Evolutionary conservation across 2,888 invertebrate genomes (phyloP), one percentile per base, ranked within the genome.

Genomic region (Diaphora mendica): DNA sequence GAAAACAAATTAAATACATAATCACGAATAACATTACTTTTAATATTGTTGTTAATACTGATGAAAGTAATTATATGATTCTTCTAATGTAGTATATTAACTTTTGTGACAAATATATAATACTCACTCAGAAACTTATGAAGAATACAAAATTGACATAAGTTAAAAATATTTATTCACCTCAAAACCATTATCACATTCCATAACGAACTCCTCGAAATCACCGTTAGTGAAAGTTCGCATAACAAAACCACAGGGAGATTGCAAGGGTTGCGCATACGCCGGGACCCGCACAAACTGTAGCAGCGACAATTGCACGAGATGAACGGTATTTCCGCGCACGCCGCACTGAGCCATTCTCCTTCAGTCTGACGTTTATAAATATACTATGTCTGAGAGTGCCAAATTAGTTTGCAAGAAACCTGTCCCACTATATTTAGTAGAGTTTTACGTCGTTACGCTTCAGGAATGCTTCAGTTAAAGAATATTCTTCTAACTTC

Each of bases 171-270:
- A 69, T 26, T 64, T 81, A 87, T 77, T 87, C 88, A 95, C 95
- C 94, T 95, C 95, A 88, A 95, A 95, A 84, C 95, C 93, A 86
- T 92, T 91, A 80, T 91, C 91, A 85, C 89, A 88, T 86, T 94
- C 94, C 95, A 95, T 95, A 55, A 94, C 87, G 88, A 95, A 94
- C 74, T 93, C 91, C 74, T 93, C 88, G 86, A 91, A 95, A 78
- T 91, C 91, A 84, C 88, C 85, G 79, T 87, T 88, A 55, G 91
- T 87, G 69, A 91, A 85, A 76, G 87, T 85, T 82, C 93, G 91
- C 91, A 92, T 93, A 87, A 89, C 90, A 89, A 77, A 81, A 42
- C 79, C 62, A 69, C 74, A 77, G 68, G 55, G 67, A 64, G 76
- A 70, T 68, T 77, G 70, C 72, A 76, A 79, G 71, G 77, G 79